A percentile compares a stretch with the other conserved stretches of the same genome.
Conservation (phyloP, 2,113 vertebrate species). For the Trematocara macrostoma region DNA sequence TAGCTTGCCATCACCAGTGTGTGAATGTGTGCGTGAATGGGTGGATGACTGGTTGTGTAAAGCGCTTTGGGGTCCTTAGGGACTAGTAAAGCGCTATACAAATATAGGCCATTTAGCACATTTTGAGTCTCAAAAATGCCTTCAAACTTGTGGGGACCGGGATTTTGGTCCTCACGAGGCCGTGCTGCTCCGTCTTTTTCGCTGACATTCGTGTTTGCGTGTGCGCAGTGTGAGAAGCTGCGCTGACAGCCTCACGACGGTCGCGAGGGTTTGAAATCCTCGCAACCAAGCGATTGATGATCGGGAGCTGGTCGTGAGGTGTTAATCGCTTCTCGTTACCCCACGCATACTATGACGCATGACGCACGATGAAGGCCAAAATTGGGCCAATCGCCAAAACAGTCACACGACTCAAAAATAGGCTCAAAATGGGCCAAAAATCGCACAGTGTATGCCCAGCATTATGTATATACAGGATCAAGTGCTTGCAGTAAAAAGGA, state of each 20-base stretch:
- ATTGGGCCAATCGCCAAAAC: not conserved
- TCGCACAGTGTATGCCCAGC: fast-evolving
- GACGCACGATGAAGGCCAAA: not conserved
- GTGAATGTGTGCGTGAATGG: no score
- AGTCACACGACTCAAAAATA: not conserved
- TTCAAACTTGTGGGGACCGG: no score
- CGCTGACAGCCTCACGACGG: not conserved
- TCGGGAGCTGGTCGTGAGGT: not conserved
- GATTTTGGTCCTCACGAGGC: no score
- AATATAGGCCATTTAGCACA: no score
- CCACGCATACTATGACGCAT: not conserved
- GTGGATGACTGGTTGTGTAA: no score
- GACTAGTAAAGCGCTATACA: no score
- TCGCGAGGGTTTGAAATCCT: no score
- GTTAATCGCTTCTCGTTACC: not conserved
- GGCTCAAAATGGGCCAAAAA: not conserved
- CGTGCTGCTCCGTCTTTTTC: no score
- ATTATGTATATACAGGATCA: not conserved
- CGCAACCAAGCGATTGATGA: not conserved
- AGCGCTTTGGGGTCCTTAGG: no score
- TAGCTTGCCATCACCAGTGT: no score
- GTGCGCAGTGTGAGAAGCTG: not conserved
- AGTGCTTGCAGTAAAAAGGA: not conserved
- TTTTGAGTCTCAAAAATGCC: no score
- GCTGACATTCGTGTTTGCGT: fast-evolving